These are phyloP conservation scores for Thamnaconus septentrionalis DNA, from an alignment of 2,113 vertebrate genomes.

Conservation along the genomic window DNA sequence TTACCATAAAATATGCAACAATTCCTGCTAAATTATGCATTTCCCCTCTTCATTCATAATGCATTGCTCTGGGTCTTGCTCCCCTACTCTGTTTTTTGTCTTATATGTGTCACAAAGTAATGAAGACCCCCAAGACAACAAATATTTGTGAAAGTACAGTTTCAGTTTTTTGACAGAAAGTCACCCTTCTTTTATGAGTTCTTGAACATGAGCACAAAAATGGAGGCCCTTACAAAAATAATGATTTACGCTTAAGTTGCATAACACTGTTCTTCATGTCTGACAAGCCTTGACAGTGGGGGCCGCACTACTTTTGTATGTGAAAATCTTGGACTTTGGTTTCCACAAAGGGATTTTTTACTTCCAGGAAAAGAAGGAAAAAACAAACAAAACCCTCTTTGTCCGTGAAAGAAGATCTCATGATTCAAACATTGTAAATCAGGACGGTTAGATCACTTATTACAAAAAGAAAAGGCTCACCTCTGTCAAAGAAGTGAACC, in stretches of 20 bases:
- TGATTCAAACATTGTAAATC: slow-evolving; percentile 56
- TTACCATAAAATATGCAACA: slow-evolving; percentile 73
- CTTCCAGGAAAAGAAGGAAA: slow-evolving; percentile 11
- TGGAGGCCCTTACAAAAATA: no score
- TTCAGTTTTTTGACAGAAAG: background rate
- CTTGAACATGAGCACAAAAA: no score
- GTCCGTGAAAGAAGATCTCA: slow-evolving; percentile 10
- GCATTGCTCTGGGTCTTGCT: slow-evolving; percentile 45
- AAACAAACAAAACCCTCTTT: no score
- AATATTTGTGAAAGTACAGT: slow-evolving; percentile 8
- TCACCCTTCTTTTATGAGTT: no score
- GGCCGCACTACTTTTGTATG: background rate
- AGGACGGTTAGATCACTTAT: slow-evolving; percentile 40
- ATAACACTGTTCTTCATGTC: slow-evolving; percentile 1
- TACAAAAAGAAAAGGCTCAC: slow-evolving; percentile 52
- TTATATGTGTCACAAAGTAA: slow-evolving; percentile 23
- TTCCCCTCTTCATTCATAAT: slow-evolving; percentile 64
- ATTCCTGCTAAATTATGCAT: slow-evolving; percentile 69
- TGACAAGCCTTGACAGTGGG: background rate
- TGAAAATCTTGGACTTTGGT: slow-evolving; percentile 4
- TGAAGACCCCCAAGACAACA: slow-evolving; percentile 19
- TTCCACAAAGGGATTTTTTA: slow-evolving; percentile 7
- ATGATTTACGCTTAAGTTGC: no score
- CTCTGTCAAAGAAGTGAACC: slow-evolving; percentile 57
- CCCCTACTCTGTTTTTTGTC: slow-evolving; percentile 41